Base-by-base conservation (phyloP, 2,797 vertebrate genomes). In the Scyliorhinus canicula region DNA sequence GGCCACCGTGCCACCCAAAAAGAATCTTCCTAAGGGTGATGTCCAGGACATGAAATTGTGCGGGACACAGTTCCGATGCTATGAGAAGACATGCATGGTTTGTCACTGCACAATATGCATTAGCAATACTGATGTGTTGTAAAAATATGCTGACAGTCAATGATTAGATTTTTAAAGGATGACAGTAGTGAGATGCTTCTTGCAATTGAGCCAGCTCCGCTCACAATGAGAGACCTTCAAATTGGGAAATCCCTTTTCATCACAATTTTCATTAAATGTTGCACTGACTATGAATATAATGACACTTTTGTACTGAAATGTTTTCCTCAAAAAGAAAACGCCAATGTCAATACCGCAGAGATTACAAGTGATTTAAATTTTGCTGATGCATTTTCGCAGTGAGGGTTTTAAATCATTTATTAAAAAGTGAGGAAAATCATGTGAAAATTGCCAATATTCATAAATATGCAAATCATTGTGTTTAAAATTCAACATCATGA, bases 351-450 rank as follows among this genome's bases (percentile, higher is more conserved):
- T 52, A 52, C 2, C 0, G 84, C 84, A 86, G 50, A 86, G 55
- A 31, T n/a, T 40, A n/a, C 28, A 90, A 90, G 11, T 35, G 31
- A 60, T 91, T 91, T 63, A 91, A 63, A 40, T 91, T 24, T 63
- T 90, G 86, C 55, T n/a, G 86, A n/a, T n/a, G 86, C 55, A 90
- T 63, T 63, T 91, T 91, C 60, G n/a, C 88, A 91, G 19, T 24
- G n/a, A 63, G 57, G n/a, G 21, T 24, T 21, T 91, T 91, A 91
- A 57, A 91, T 63, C n/a, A 63, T 63, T 82, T 26, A 91, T 63
- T 60, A 40, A 24, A 60, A 24, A 90, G 86, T 90, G 31, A 90
- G 86, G 16, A 60, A 90, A 63, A n/a, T 21, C 35, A 63, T 63
- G 57, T 40, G 40, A 44, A 91, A 21, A 91, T 63, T 40, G 35